These are phyloP conservation scores for Leptestheria dahalacensis DNA, from an alignment of 1,140 invertebrate genomes.

Conservation along the genomic window DNA sequence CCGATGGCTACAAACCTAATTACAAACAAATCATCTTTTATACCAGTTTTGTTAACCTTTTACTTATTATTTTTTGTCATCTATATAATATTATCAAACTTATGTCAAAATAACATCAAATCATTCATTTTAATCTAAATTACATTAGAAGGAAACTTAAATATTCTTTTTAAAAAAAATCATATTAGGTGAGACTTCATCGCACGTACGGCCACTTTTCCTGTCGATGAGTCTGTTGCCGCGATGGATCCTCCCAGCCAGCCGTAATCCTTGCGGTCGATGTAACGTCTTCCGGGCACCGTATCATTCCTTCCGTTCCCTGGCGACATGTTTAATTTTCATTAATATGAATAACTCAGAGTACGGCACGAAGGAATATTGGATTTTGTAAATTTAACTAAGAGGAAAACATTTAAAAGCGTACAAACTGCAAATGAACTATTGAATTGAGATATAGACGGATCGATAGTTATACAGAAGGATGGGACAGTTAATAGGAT, in stretches of 20 bases:
- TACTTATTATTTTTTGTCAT: too few relatives aligned
- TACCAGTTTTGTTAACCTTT: too few relatives aligned
- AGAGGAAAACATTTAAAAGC: too few relatives aligned
- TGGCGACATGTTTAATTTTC: neutral
- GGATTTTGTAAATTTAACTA: too few relatives aligned
- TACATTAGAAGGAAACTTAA: neutral
- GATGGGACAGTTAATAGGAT: too few relatives aligned
- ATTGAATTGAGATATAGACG: too few relatives aligned
- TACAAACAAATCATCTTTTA: conserved; percentile 11
- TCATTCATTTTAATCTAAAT: neutral
- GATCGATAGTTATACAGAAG: too few relatives aligned
- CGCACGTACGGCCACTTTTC: conserved; percentile 17
- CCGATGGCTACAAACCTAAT: conserved; percentile 24
- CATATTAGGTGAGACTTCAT: too few relatives aligned
- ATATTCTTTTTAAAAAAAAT: neutral
- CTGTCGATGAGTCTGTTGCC: conserved; percentile 10
- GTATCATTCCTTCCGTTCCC: neutral
- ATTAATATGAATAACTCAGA: neutral
- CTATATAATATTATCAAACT: too few relatives aligned
- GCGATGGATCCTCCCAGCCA: conserved; percentile 21
- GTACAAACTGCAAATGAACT: too few relatives aligned
- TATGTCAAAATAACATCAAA: neutral
- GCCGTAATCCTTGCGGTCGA: conserved; percentile 19
- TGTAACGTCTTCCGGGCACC: neutral
- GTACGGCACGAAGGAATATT: too few relatives aligned